Conservation (phyloP, 2,797 vertebrate genomes). For the Synanceia verrucosa region DNA sequence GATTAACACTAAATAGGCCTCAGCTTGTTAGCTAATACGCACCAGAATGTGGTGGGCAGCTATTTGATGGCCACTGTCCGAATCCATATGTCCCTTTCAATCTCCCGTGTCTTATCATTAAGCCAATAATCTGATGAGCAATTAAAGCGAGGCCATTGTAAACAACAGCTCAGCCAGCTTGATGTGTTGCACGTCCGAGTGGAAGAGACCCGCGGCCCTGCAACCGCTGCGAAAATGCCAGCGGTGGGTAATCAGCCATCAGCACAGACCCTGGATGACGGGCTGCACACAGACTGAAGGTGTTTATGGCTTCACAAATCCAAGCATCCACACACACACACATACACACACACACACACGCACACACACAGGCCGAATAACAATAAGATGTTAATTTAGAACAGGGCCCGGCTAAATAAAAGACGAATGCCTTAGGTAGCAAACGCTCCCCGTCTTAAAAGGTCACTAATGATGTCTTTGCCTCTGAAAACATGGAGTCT, state of each 20-base stretch:
- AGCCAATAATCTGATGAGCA: conserved; percentile 69
- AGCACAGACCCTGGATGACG: conserved; percentile 26
- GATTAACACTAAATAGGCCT: conserved; percentile 78
- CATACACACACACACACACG: conserved; percentile 4
- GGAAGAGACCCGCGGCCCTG: conserved; percentile 25
- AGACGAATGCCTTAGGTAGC: conserved; percentile 47
- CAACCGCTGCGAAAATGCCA: conserved; percentile 49
- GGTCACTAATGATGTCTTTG: conserved; percentile 68
- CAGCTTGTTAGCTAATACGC: conserved; percentile 74
- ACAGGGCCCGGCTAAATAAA: conserved; percentile 43
- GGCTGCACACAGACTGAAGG: not conserved
- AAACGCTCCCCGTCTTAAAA: conserved; percentile 64
- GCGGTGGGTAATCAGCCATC: conserved; percentile 56
- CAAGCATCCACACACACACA: conserved; percentile 3
- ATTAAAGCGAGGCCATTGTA: conserved; percentile 60
- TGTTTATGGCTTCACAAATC: conserved; percentile 15
- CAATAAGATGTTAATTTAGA: conserved; percentile 57
- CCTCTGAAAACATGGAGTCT: conserved; percentile 56
- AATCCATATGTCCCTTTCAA: conserved; percentile 70
- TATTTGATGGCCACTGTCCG: conserved; percentile 61
- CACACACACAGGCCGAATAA: conserved; percentile 9
- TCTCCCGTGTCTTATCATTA: conserved; percentile 60
- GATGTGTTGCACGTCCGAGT: conserved; percentile 40
- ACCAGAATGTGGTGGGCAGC: conserved; percentile 12
- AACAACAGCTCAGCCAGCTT: conserved; percentile 52